Evolutionary conservation across 2,113 vertebrate genomes (phyloP).

Genomic region (Mustela nigripes): DNA sequence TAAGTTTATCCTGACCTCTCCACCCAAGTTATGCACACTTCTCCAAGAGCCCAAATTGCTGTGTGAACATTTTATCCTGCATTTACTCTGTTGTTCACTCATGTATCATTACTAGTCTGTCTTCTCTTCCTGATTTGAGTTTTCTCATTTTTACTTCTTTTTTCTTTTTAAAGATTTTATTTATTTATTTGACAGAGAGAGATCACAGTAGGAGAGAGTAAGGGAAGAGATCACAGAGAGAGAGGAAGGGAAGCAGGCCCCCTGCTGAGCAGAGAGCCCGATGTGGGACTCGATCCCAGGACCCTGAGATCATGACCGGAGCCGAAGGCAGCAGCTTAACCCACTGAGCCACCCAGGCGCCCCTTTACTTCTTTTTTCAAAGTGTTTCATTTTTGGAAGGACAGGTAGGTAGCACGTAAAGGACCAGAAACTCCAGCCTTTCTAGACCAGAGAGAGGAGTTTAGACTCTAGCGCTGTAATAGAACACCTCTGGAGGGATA

Average conservation of each 20-base stretch:
- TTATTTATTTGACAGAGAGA: no score
- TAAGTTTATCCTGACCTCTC: neutral
- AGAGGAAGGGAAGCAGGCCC: no score
- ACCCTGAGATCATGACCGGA: no score
- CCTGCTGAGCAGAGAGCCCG: no score
- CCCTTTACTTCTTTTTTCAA: neutral
- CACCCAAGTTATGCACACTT: accelerated
- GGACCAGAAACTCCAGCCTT: accelerated
- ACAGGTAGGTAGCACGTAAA: neutral
- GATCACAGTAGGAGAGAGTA: no score
- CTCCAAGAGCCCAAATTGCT: neutral
- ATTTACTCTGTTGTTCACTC: neutral
- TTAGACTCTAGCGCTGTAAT: neutral
- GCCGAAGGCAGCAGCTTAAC: no score
- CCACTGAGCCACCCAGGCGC: no score
- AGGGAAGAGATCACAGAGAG: no score
- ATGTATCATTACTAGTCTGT: neutral
- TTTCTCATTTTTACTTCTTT: neutral
- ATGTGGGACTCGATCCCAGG: no score
- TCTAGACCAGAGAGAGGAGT: neutral
- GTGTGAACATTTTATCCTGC: neutral
- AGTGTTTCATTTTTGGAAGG: neutral
- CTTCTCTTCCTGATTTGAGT: neutral
- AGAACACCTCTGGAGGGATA: neutral
- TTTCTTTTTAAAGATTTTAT: neutral